Percentiles rank a stretch among this genome's conserved stretches.
phyloP scores from a whole-genome alignment of 2,888 invertebrate genomes.

The Argyra leucocephala region DNA sequence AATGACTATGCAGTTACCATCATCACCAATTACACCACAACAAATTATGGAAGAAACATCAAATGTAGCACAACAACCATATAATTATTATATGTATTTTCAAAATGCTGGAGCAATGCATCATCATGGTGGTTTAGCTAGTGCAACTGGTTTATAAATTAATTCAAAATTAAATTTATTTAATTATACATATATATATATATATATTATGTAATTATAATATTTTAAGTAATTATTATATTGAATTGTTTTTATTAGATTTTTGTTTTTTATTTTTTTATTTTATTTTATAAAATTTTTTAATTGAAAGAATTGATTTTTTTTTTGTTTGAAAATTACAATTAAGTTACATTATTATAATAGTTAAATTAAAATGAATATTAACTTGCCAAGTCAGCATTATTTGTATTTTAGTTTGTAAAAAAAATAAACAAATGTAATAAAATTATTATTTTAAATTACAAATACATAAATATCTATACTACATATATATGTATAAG shows the following conservation, averaged over 20 bases:
- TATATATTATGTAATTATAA: not conserved
- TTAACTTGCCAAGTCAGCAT: constrained; percentile 6
- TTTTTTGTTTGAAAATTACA: not conserved
- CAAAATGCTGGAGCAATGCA: constrained; percentile 43
- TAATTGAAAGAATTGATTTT: not conserved
- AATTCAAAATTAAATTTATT: not conserved
- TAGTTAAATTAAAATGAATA: not conserved
- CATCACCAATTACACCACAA: constrained; percentile 29
- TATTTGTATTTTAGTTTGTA: not conserved
- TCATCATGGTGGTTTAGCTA: constrained; percentile 39
- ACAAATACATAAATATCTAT: too few relatives aligned
- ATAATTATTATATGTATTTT: constrained; percentile 44
- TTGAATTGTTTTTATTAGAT: too few relatives aligned
- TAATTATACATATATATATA: not conserved
- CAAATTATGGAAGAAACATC: constrained; percentile 22
- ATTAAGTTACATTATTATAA: not conserved
- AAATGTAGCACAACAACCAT: constrained; percentile 31
- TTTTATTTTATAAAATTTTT: not conserved
- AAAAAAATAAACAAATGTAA: not conserved
- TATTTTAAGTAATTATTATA: not conserved
- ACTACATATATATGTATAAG: too few relatives aligned
- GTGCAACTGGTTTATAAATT: constrained; percentile 42
- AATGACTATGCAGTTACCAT: constrained; percentile 28
- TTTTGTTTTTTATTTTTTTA: too few relatives aligned
- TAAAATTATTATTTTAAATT: too few relatives aligned